These are phyloP conservation scores for Montipora cactus DNA, from an alignment of 64 coral and sea anemone genomes.

Conservation along the genomic window DNA sequence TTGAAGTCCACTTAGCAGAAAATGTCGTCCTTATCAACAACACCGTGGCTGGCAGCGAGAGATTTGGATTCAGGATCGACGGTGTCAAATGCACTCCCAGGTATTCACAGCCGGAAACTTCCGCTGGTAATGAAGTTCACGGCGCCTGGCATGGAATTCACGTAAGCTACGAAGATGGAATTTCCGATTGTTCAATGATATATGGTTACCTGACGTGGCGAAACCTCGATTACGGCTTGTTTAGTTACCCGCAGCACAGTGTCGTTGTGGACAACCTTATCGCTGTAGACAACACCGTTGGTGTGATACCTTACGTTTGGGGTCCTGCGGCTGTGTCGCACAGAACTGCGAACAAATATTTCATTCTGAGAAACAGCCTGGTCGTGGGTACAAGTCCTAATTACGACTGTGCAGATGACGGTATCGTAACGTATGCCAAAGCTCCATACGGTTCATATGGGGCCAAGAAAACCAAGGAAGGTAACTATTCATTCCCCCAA, in stretches of 20 bases:
- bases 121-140: slow-evolving; percentile 80
- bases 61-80: slow-evolving; percentile 77
- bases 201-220: slow-evolving; percentile 71
- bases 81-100: slow-evolving; percentile 72
- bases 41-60: slow-evolving; percentile 91
- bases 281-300: slow-evolving; percentile 71
- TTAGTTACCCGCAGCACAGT: slow-evolving; percentile 54
- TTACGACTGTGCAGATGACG: slow-evolving; percentile 78
- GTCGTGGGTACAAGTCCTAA: slow-evolving; percentile 87
- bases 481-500: neutral
- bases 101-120: slow-evolving; percentile 3
- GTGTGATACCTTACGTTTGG: slow-evolving; percentile 74
- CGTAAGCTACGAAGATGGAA: slow-evolving; percentile 65
- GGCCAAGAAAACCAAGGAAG: slow-evolving; percentile 65
- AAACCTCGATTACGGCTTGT: slow-evolving; percentile 90
- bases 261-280: slow-evolving; percentile 72
- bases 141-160: slow-evolving; percentile 89
- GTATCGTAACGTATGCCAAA: slow-evolving; percentile 56
- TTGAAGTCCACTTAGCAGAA: slow-evolving; percentile 65
- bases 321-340: slow-evolving; percentile 71
- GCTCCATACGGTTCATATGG: slow-evolving; percentile 19
- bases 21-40: slow-evolving; percentile 77
- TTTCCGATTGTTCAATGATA: slow-evolving; percentile 53
- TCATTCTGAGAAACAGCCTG: slow-evolving; percentile 54
- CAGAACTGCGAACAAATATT: slow-evolving; percentile 78